Conservation (phyloP, 1,140 invertebrate genomes). For the Trichonephila clavipes region DNA sequence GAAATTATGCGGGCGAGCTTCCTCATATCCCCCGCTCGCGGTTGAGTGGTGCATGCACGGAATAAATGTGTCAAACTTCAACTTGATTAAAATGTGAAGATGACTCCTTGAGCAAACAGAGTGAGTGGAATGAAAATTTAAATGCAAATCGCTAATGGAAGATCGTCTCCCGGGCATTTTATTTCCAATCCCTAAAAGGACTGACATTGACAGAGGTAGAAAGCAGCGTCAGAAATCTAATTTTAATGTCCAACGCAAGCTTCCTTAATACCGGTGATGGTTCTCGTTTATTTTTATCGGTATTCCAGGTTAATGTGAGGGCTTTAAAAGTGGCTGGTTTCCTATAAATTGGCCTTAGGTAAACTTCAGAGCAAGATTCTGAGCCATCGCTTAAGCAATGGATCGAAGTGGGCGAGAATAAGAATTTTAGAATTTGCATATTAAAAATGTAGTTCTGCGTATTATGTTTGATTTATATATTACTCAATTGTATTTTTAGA, state of each 20-base stretch:
- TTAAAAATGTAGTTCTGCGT: too few relatives aligned
- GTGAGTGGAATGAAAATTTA: conserved; percentile 59
- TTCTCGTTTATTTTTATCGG: conserved; percentile 6
- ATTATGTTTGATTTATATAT: too few relatives aligned
- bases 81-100: conserved; percentile 69
- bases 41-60: neutral
- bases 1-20: conserved; percentile 12
- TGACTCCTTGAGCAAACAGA: conserved; percentile 13
- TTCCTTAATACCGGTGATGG: neutral
- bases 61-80: conserved; percentile 55
- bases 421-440: too few relatives aligned
- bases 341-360: neutral
- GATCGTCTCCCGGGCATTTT: conserved; percentile 42
- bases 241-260: conserved; percentile 26
- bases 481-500: too few relatives aligned
- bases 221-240: conserved; percentile 40
- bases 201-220: conserved; percentile 38
- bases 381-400: neutral
- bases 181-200: conserved; percentile 13
- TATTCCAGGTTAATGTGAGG: neutral
- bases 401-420: neutral
- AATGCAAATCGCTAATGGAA: conserved; percentile 71
- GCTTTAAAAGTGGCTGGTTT: neutral
- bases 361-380: neutral
- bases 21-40: neutral